Evolutionary conservation across 1,140 invertebrate species (phyloP).

Genomic region (Telenomus remus): DNA sequence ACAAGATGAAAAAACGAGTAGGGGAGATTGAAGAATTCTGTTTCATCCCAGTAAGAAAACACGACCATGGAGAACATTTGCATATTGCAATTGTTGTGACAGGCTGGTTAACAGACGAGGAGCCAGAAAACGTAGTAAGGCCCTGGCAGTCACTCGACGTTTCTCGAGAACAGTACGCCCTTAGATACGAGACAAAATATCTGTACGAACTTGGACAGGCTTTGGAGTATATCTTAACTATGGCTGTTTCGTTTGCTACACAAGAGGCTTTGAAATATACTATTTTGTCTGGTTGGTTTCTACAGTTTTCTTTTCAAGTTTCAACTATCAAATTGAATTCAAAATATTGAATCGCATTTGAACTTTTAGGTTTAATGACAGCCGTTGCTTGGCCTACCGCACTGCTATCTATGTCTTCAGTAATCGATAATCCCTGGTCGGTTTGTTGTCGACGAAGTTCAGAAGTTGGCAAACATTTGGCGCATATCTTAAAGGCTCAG

Average conservation of each 20-base stretch:
- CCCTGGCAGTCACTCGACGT: constrained; percentile 80
- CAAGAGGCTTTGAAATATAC: constrained; percentile 86
- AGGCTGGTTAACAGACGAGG: constrained; percentile 79
- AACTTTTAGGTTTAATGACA: constrained; percentile 77
- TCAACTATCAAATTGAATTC: too few relatives aligned
- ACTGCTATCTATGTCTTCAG: constrained; percentile 78
- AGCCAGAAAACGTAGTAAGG: constrained; percentile 73
- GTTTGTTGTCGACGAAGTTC: constrained; percentile 81
- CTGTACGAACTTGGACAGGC: constrained; percentile 81
- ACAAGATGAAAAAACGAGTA: constrained; percentile 84
- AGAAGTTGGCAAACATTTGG: constrained; percentile 82
- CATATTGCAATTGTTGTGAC: constrained; percentile 82
- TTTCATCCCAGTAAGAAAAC: constrained; percentile 77
- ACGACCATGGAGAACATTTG: constrained; percentile 71
- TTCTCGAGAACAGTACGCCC: constrained; percentile 82
- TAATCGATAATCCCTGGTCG: constrained; percentile 87
- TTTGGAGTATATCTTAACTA: constrained; percentile 80
- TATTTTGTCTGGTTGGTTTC: constrained; percentile 78
- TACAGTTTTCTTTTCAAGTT: not conserved
- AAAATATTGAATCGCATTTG: constrained; percentile 11
- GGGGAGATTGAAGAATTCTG: constrained; percentile 84
- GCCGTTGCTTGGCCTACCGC: constrained; percentile 84
- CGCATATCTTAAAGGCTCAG: constrained; percentile 80
- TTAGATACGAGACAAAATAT: constrained; percentile 83
- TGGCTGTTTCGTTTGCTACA: constrained; percentile 81